Conservation (phyloP, 2,888 invertebrate genomes). For the Acanthococcus lagerstroemiae region DNA sequence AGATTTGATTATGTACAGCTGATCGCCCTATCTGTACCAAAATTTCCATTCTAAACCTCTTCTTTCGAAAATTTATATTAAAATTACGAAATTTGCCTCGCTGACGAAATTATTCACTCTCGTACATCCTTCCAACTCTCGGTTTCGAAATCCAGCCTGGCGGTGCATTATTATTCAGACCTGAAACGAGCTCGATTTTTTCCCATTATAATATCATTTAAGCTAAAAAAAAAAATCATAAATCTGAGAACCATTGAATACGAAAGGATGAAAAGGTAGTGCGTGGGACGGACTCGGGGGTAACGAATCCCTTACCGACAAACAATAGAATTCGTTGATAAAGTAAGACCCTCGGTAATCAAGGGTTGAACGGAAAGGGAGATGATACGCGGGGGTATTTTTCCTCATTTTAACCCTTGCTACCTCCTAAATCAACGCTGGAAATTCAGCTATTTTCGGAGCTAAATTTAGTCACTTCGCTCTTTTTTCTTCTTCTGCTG, state of each 20-base stretch:
- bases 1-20: too few species aligned
- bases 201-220: too few species aligned
- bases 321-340: slow-evolving; percentile 30
- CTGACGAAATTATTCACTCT: too few species aligned
- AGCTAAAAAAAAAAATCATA: slow-evolving; percentile 16
- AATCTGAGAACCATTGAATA: slow-evolving; percentile 27
- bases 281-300: slow-evolving; percentile 1
- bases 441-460: slow-evolving; percentile 26
- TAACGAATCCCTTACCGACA: slow-evolving; percentile 30
- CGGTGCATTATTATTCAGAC: too few species aligned
- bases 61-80: too few species aligned
- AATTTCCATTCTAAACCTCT: too few species aligned
- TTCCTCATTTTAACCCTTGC: slow-evolving; percentile 29
- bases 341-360: slow-evolving; percentile 30
- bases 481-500: background rate
- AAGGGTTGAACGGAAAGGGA: slow-evolving; percentile 4
- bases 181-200: too few species aligned
- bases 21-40: too few species aligned
- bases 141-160: too few species aligned
- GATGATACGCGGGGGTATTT: slow-evolving; percentile 7
- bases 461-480: slow-evolving; percentile 14
- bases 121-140: too few species aligned
- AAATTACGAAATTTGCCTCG: too few species aligned
- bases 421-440: slow-evolving; percentile 27
- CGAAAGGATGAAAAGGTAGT: background rate